These are phyloP conservation scores for Amniataba percoides DNA, from an alignment of 2,797 vertebrate species.

Conservation along the genomic window DNA sequence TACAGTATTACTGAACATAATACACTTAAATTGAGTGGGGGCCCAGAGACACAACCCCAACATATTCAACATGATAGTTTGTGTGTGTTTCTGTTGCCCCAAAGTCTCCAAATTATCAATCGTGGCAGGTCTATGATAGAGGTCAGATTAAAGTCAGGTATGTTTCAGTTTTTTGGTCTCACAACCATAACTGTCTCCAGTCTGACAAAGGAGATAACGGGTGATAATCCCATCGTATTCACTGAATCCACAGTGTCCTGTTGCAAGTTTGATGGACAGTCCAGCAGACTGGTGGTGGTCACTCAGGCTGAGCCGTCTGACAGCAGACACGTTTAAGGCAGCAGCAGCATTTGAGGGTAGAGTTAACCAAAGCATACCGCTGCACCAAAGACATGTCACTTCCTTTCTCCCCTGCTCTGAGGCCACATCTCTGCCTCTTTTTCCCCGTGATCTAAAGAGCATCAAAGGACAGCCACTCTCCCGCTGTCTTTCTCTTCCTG, in stretches of 20 bases:
- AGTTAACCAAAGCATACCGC: constrained; percentile 60
- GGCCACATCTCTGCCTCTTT: constrained; percentile 36
- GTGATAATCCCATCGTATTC: neutral
- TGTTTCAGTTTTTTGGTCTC: no score
- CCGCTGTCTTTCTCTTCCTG: constrained; percentile 38
- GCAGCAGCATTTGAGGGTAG: constrained; percentile 35
- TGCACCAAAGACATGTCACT: constrained; percentile 64
- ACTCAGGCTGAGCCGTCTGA: constrained; percentile 9
- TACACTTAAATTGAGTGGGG: neutral
- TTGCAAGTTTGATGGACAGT: constrained; percentile 27
- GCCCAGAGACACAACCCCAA: no score
- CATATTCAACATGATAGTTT: neutral
- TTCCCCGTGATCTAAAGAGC: constrained; percentile 43
- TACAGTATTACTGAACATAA: neutral
- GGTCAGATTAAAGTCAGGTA: no score
- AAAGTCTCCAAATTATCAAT: no score
- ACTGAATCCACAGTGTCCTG: neutral
- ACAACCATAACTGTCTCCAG: no score
- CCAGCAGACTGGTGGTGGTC: neutral
- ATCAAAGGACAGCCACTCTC: constrained; percentile 50
- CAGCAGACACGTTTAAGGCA: constrained; percentile 28
- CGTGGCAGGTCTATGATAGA: no score
- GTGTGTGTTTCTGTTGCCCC: no score
- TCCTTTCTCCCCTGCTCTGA: constrained; percentile 37
- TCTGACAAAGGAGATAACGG: no score